Conservation (phyloP, 2,113 vertebrate genomes). For the Bostrychus sinensis region DNA sequence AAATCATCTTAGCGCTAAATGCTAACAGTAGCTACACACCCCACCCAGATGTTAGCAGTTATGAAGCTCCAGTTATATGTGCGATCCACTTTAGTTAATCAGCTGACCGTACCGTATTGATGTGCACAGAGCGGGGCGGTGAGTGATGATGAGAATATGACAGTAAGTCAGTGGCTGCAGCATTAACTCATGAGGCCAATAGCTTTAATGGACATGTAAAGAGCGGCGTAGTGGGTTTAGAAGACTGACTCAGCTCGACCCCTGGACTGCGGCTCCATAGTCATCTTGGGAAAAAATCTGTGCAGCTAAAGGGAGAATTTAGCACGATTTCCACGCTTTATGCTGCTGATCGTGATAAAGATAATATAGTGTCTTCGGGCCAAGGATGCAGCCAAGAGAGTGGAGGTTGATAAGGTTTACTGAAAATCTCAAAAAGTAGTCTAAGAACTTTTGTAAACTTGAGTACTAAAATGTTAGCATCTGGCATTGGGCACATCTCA, state of each 20-base stretch:
- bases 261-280: not conserved
- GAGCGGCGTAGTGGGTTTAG: conserved; percentile 38
- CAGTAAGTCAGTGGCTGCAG: conserved; percentile 56
- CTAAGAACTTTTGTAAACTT: too few species aligned
- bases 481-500: not conserved
- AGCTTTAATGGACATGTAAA: conserved; percentile 71
- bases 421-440: not conserved
- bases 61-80: not conserved
- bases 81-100: conserved; percentile 67
- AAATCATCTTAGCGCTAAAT: conserved; percentile 8
- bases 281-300: conserved; percentile 11
- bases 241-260: conserved; percentile 65
- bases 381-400: conserved; percentile 1
- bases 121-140: conserved; percentile 35
- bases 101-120: conserved; percentile 54
- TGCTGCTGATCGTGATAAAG: not conserved
- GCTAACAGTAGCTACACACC: not conserved
- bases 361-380: not conserved
- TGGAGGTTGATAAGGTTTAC: conserved; percentile 21
- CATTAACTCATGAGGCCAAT: conserved; percentile 66
- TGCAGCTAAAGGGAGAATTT: conserved; percentile 1
- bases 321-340: conserved; percentile 24
- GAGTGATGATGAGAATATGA: conserved; percentile 72
- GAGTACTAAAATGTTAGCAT: not conserved
- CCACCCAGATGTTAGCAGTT: not conserved